Evolutionary conservation across 2,797 vertebrate genomes (phyloP).

Genomic region (Perodicticus potto): DNA sequence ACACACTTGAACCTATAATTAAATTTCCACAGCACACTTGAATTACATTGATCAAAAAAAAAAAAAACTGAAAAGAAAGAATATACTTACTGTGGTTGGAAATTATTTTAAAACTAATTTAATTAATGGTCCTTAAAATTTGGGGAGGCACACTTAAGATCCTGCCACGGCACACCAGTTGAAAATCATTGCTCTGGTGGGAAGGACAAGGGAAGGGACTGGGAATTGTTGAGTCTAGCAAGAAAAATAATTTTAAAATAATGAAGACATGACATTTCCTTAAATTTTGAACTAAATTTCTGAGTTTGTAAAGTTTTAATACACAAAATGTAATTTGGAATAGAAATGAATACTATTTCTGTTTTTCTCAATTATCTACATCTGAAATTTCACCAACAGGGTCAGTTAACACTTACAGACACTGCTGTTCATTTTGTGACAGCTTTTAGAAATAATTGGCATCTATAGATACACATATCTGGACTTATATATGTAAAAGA

Average conservation of each 20-base stretch:
- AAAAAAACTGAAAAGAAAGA: no score
- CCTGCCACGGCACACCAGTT: no score
- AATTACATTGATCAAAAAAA: no score
- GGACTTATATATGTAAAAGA: background rate
- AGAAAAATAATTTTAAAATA: slow-evolving; percentile 28
- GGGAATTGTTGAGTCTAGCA: background rate
- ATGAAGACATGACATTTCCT: background rate
- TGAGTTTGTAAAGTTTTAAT: background rate
- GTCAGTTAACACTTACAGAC: background rate
- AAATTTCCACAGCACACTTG: no score
- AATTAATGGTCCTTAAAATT: no score
- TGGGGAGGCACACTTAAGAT: no score
- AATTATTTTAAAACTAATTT: no score
- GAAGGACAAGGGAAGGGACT: background rate
- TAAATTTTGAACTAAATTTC: background rate
- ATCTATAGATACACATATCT: background rate
- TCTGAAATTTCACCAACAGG: slow-evolving; percentile 38
- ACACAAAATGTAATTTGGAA: slow-evolving; percentile 23
- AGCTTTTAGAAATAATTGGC: slow-evolving; percentile 55
- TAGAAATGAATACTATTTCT: slow-evolving; percentile 1
- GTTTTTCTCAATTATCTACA: slow-evolving; percentile 31
- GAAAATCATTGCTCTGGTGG: background rate
- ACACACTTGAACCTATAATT: no score
- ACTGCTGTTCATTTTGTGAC: background rate
- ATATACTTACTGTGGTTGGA: no score